Evolutionary conservation across 2,113 vertebrate genomes (phyloP).

Genomic region (Lycocorax pyrrhopterus): DNA sequence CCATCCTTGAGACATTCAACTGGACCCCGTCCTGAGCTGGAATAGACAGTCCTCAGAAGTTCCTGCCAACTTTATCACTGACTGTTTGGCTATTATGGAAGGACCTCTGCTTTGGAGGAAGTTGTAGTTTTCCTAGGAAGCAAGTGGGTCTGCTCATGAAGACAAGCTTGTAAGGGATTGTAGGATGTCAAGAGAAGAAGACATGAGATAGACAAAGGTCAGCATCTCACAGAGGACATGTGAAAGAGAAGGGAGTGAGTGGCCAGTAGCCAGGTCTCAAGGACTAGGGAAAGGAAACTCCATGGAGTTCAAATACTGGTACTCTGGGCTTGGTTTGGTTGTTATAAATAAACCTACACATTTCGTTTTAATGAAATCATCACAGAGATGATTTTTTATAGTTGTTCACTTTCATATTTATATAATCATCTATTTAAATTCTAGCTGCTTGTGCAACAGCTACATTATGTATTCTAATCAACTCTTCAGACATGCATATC

Average conservation of each 20-base stretch:
- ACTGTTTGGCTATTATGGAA: not conserved
- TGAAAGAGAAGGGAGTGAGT: not conserved
- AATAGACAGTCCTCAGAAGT: not conserved
- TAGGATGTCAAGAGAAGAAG: not conserved
- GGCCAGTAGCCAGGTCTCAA: not conserved
- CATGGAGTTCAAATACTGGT: not conserved
- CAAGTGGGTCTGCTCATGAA: not conserved
- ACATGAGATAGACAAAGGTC: not conserved
- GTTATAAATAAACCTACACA: not conserved
- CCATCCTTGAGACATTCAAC: not conserved
- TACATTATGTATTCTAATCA: slow-evolving; percentile 23
- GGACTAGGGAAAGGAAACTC: not conserved
- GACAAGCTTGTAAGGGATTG: not conserved
- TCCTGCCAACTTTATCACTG: not conserved
- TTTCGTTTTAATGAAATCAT: not conserved
- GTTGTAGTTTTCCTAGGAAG: not conserved
- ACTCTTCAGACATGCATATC: not conserved
- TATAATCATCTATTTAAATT: slow-evolving; percentile 36
- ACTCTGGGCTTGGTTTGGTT: not conserved
- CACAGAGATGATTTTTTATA: not conserved
- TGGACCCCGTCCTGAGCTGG: not conserved
- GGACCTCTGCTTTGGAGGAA: not conserved
- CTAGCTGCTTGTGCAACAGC: not conserved
- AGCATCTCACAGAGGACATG: not conserved
- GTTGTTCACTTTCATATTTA: not conserved